Percentiles rank a stretch among this genome's conserved stretches.
These are phyloP conservation scores for Alces alces DNA, from an alignment of 2,113 vertebrate species.

Conservation along the genomic window DNA sequence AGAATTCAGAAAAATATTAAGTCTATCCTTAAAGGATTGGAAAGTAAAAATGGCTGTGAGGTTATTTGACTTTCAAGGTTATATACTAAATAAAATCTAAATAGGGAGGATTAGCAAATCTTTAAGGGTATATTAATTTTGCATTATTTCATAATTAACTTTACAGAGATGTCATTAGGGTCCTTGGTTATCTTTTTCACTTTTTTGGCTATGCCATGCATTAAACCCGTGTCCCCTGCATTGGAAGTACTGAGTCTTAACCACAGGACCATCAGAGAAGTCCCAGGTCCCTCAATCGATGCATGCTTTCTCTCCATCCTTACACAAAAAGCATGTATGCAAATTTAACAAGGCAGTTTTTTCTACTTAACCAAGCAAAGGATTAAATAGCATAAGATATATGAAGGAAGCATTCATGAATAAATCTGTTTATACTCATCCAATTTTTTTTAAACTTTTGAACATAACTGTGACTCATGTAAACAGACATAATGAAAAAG, in stretches of 20 bases:
- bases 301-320: not conserved
- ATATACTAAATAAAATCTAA: not conserved
- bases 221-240: not conserved
- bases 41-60: not conserved
- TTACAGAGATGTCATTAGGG: not conserved
- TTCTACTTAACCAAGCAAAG: not conserved
- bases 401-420: not conserved
- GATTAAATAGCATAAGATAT: not conserved
- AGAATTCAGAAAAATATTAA: slow-evolving; percentile 16
- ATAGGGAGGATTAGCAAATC: not conserved
- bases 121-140: not conserved
- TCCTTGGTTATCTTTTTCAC: not conserved
- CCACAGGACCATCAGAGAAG: not conserved
- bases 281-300: not conserved
- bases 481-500: not conserved
- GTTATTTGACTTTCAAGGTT: not conserved
- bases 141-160: not conserved
- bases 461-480: not conserved
- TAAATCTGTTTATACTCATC: not conserved
- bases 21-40: not conserved
- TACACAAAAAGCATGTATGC: not conserved
- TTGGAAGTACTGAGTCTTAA: not conserved
- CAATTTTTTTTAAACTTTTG: not conserved
- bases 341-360: not conserved
- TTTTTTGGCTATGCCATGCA: not conserved